Conservation (phyloP, 2,888 invertebrate genomes). For the Aphodius granarius region DNA sequence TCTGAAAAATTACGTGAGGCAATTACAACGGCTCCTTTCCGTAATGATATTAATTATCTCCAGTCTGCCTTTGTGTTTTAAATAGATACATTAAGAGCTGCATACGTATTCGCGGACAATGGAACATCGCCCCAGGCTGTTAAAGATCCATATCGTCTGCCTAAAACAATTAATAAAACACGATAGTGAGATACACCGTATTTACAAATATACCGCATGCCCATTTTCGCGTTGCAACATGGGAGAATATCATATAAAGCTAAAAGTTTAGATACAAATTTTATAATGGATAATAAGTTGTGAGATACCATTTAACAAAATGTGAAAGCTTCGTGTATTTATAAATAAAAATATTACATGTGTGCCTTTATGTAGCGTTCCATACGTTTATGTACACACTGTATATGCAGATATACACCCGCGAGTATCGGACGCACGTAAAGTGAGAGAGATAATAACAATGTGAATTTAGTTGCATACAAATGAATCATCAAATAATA, state of each 20-base stretch:
- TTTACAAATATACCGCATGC: background rate
- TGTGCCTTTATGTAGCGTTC: no score
- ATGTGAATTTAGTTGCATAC: constrained; percentile 13
- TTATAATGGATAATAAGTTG: no score
- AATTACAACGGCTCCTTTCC: background rate
- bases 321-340: no score
- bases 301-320: no score
- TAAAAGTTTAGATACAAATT: no score
- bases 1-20: background rate
- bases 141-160: background rate
- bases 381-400: no score
- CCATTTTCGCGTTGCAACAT: no score
- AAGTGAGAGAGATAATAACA: constrained; percentile 5
- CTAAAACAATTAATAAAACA: background rate
- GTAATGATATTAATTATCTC: background rate
- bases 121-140: background rate
- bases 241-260: no score
- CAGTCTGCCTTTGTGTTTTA: background rate
- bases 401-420: background rate
- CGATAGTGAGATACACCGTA: background rate
- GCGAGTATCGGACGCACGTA: background rate
- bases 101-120: background rate
- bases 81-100: background rate
- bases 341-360: no score
- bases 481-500: constrained; percentile 14